These are phyloP conservation scores for Oreochromis grahami DNA, from an alignment of 2,797 vertebrate genomes.

Conservation along the genomic window DNA sequence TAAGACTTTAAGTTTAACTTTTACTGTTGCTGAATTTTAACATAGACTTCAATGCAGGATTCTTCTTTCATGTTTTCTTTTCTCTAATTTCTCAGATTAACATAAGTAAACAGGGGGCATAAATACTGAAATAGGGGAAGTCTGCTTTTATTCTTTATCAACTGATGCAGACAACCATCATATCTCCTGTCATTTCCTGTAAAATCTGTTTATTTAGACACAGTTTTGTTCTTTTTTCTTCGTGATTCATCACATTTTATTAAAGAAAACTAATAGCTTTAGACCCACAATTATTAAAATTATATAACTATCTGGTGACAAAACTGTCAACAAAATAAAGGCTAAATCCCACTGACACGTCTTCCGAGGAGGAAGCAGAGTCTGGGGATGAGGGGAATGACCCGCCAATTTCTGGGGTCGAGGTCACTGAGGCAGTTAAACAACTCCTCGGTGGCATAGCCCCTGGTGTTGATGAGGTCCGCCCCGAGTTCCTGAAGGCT, in stretches of 20 bases:
- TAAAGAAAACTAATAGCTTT: neutral
- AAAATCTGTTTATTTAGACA: neutral
- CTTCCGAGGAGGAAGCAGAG: too few relatives aligned
- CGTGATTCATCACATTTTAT: neutral
- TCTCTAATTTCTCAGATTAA: neutral
- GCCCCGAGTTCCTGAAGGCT: too few relatives aligned
- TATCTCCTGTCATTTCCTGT: slow-evolving; percentile 9
- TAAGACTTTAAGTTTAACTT: neutral
- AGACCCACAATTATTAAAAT: neutral
- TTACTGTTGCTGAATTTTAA: neutral
- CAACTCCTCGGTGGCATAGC: too few relatives aligned
- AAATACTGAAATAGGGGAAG: neutral
- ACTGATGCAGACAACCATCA: slow-evolving; percentile 4
- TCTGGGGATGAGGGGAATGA: too few relatives aligned
- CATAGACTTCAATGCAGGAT: neutral
- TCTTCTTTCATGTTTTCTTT: neutral
- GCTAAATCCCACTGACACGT: too few relatives aligned
- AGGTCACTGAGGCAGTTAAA: too few relatives aligned
- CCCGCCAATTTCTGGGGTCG: too few relatives aligned
- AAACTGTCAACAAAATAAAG: neutral
- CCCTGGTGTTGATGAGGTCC: too few relatives aligned
- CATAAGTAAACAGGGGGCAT: neutral
- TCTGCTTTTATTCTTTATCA: slow-evolving; percentile 5
- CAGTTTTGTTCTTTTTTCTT: neutral
- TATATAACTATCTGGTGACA: neutral